Evolutionary conservation across 2,113 vertebrate species (phyloP).

Genomic region (Gymnorhina tibicen): DNA sequence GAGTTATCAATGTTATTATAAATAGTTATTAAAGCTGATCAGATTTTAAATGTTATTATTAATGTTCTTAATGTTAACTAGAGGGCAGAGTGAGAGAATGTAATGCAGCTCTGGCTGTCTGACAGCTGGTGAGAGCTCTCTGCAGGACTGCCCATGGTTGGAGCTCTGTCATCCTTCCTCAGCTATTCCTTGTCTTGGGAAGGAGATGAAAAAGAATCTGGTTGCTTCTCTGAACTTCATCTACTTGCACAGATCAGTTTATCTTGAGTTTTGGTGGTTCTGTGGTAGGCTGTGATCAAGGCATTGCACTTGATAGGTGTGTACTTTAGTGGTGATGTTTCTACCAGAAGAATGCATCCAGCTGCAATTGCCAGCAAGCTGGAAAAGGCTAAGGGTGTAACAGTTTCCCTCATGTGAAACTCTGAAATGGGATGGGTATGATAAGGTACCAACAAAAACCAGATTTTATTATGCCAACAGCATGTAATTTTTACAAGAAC

Average conservation of each 20-base stretch:
- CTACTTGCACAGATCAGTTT: neutral
- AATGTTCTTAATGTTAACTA: slow-evolving; percentile 27
- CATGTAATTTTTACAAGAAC: neutral
- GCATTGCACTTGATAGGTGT: neutral
- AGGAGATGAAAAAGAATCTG: neutral
- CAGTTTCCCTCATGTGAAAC: neutral
- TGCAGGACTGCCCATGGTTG: neutral
- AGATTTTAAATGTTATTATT: slow-evolving; percentile 28
- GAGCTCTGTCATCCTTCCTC: neutral
- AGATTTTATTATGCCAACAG: neutral
- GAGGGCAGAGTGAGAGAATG: neutral
- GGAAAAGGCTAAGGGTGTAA: neutral
- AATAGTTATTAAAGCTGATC: slow-evolving; percentile 41
- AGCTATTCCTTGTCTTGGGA: neutral
- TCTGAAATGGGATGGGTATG: neutral
- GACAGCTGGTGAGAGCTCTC: neutral
- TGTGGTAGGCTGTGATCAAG: neutral
- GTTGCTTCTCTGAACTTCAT: neutral
- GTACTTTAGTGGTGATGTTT: neutral
- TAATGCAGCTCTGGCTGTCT: neutral
- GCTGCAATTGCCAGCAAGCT: neutral
- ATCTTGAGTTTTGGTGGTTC: neutral
- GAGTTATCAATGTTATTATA: slow-evolving; percentile 31
- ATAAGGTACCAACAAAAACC: neutral
- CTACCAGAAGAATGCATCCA: neutral